Conservation (phyloP, 2,888 invertebrate species). For the Trichopoda pennipes region DNA sequence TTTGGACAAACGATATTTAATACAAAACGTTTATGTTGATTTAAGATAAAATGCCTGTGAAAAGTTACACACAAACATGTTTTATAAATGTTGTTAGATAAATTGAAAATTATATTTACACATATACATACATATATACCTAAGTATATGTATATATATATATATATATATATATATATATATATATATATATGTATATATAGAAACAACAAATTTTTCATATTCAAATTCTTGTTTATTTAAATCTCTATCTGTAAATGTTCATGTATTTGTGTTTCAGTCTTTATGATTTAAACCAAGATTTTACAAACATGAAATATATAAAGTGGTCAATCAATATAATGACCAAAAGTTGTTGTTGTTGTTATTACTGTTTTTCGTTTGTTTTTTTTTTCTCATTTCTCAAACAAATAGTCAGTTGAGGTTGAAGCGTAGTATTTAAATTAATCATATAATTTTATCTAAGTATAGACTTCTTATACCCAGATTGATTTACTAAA, state of each 20-base stretch:
- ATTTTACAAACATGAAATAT: conserved; percentile 25
- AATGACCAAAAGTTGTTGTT: conserved; percentile 47
- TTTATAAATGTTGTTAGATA: conserved; percentile 36
- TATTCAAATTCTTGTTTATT: conserved; percentile 41
- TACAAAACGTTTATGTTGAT: conserved; percentile 58
- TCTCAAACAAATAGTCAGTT: conserved; percentile 1
- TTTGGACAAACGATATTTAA: conserved; percentile 50
- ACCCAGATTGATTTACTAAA: conserved; percentile 26
- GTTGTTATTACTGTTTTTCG: no score
- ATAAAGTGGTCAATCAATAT: conserved; percentile 66
- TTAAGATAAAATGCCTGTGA: conserved; percentile 64
- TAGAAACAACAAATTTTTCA: conserved; percentile 4
- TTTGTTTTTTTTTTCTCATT: neutral
- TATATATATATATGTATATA: neutral
- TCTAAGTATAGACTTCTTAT: conserved; percentile 17
- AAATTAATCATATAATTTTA: conserved; percentile 42
- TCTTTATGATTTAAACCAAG: conserved; percentile 48
- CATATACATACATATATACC: neutral
- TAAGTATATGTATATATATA: neutral
- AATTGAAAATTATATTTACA: conserved; percentile 5
- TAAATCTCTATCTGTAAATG: conserved; percentile 1
- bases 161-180: neutral
- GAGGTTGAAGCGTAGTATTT: conserved; percentile 28
- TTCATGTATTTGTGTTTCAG: conserved; percentile 8
- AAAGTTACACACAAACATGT: conserved; percentile 58